A percentile compares a stretch with the other conserved stretches of the same genome.
Conservation (phyloP, 2,113 vertebrate genomes). For the Coregonus clupeaformis region DNA sequence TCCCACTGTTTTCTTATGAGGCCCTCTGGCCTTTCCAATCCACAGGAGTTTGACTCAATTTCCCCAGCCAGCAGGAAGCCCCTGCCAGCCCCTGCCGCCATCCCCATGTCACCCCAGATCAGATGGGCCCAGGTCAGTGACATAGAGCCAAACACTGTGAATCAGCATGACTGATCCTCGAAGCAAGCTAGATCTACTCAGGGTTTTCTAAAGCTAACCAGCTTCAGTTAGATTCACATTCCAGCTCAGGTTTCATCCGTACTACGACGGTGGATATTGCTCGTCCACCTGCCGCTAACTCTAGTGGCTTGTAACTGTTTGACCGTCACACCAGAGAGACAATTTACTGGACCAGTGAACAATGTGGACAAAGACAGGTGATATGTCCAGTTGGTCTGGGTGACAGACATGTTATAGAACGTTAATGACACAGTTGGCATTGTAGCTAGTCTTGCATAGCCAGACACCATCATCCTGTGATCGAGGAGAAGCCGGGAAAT, state of each 20-base stretch:
- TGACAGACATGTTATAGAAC: background rate
- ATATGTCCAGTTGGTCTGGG: background rate
- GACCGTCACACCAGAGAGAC: background rate
- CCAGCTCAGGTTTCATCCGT: no score
- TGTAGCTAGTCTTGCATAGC: background rate
- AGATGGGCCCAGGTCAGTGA: no score
- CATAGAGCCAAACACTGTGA: no score
- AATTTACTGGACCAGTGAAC: background rate
- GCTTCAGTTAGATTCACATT: no score
- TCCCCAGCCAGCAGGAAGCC: background rate
- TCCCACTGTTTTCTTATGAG: background rate
- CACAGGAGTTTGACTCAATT: conserved; percentile 4
- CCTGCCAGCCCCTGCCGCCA: background rate
- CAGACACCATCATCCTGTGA: no score
- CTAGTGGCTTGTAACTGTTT: background rate
- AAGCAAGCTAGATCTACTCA: no score
- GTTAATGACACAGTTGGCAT: background rate
- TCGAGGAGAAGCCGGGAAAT: no score
- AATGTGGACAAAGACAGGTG: background rate
- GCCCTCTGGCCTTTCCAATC: background rate
- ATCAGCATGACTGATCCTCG: background rate
- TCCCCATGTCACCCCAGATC: no score
- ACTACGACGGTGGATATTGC: no score
- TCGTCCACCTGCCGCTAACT: no score
- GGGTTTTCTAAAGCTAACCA: no score